These are phyloP conservation scores for Pagetopsis macropterus DNA, from an alignment of 2,797 vertebrate genomes.

Conservation along the genomic window DNA sequence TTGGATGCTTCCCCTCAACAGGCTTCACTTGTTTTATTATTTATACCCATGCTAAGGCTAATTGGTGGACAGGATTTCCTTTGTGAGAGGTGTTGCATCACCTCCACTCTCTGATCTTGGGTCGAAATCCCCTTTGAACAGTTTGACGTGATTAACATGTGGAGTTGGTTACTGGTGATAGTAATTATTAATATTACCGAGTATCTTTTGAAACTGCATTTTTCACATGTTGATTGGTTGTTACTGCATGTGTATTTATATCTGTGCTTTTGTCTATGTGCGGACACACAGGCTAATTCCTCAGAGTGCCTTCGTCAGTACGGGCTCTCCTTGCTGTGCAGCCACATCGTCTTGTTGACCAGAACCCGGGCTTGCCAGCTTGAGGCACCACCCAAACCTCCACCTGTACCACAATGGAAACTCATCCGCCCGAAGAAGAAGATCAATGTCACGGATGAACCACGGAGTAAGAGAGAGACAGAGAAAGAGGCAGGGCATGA, in stretches of 20 bases:
- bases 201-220: not conserved
- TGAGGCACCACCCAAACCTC: slow-evolving; percentile 74
- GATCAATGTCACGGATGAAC: slow-evolving; percentile 84
- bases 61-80: slow-evolving; percentile 32
- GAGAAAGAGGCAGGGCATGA: slow-evolving; percentile 10
- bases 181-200: not conserved
- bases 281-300: slow-evolving; percentile 81
- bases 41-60: slow-evolving; percentile 40
- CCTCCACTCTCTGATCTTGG: slow-evolving; percentile 11
- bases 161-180: slow-evolving; percentile 3
- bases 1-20: slow-evolving; percentile 60
- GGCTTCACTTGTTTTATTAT: slow-evolving; percentile 62
- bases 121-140: slow-evolving; percentile 3
- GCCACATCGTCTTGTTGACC: slow-evolving; percentile 89
- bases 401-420: slow-evolving; percentile 87
- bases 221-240: not conserved
- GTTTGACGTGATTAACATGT: slow-evolving; percentile 4
- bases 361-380: slow-evolving; percentile 89
- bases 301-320: slow-evolving; percentile 89
- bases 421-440: slow-evolving; percentile 87
- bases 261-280: slow-evolving; percentile 37
- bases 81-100: slow-evolving; percentile 16
- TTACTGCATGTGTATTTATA: slow-evolving; percentile 31
- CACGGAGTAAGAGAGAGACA: slow-evolving; percentile 81
- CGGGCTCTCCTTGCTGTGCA: slow-evolving; percentile 86